Conservation (phyloP, 53 echinoderm and acorn worm species). For the Luidia sarsii region DNA sequence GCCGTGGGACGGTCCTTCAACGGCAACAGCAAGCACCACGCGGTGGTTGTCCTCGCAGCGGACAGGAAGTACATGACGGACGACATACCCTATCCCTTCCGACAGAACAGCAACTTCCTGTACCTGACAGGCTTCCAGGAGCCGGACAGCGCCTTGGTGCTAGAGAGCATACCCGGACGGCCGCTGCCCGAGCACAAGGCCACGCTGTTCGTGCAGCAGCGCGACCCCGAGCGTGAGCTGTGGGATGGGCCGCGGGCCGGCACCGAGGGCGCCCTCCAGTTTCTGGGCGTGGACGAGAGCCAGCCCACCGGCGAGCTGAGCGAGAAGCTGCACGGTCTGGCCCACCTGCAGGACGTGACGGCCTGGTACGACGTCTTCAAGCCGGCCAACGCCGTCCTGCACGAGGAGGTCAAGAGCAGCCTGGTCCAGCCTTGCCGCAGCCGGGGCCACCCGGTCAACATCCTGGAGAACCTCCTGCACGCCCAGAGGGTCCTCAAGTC, state of each 20-base stretch:
- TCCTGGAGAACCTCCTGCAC: conserved; percentile 82
- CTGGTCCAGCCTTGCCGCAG: conserved; percentile 78
- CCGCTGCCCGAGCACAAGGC: conserved; percentile 82
- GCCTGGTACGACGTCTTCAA: conserved; percentile 95
- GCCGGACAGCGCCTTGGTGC: conserved; percentile 84
- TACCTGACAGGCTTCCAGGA: conserved; percentile 97
- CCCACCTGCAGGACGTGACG: conserved; percentile 50
- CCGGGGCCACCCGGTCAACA: conserved; percentile 84
- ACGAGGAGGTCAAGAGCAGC: conserved; percentile 74
- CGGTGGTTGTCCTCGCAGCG: conserved; percentile 75
- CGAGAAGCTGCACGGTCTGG: conserved; percentile 64
- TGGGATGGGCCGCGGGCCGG: conserved; percentile 97
- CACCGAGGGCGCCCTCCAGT: conserved; percentile 80
- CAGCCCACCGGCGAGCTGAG: conserved; percentile 66
- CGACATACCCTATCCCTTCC: conserved; percentile 93
- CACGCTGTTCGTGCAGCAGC: conserved; percentile 80
- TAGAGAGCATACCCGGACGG: conserved; percentile 76
- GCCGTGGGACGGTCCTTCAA: conserved; percentile 70
- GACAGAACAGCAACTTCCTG: conserved; percentile 91
- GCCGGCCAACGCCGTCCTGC: conserved; percentile 57
- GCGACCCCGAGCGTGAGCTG: conserved; percentile 88
- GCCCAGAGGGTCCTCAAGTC: conserved; percentile 87
- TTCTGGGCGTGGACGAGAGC: conserved; percentile 86
- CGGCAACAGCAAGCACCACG: conserved; percentile 62
- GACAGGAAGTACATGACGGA: conserved; percentile 94